Evolutionary conservation across 1,140 invertebrate genomes (phyloP).

Genomic region (Lethrus apterus): DNA sequence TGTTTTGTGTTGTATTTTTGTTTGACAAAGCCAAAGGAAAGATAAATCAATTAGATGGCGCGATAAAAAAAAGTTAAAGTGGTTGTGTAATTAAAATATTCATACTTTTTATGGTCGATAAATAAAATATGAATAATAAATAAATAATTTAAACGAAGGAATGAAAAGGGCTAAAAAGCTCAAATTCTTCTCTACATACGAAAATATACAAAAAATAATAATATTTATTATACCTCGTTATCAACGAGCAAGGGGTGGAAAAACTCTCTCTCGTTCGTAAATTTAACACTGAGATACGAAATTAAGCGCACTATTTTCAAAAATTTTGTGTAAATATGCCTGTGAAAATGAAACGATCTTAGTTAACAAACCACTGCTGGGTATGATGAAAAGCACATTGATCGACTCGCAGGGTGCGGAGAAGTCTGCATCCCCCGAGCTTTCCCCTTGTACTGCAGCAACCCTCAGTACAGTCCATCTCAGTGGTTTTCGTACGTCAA

Average conservation of each 20-base stretch:
- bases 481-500: slow-evolving; percentile 15
- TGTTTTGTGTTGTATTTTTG: no score
- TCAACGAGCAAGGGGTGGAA: slow-evolving; percentile 17
- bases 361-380: slow-evolving; percentile 1
- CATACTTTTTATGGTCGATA: no score
- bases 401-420: slow-evolving; percentile 36
- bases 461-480: slow-evolving; percentile 12
- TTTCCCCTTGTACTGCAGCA: slow-evolving; percentile 37
- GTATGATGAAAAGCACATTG: slow-evolving; percentile 31
- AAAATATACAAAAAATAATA: no score
- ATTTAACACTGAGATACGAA: slow-evolving; percentile 3
- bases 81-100: no score
- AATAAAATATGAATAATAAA: no score
- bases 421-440: slow-evolving; percentile 37
- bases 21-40: no score
- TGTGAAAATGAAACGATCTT: neutral
- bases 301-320: neutral
- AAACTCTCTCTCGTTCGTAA: neutral
- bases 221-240: slow-evolving; percentile 20
- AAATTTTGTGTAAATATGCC: neutral
- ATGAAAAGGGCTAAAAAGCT: no score
- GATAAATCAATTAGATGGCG: no score
- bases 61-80: no score
- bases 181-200: no score
- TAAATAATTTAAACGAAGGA: no score